Conservation (phyloP, 2,797 vertebrate species). For the Diceros bicornis region DNA sequence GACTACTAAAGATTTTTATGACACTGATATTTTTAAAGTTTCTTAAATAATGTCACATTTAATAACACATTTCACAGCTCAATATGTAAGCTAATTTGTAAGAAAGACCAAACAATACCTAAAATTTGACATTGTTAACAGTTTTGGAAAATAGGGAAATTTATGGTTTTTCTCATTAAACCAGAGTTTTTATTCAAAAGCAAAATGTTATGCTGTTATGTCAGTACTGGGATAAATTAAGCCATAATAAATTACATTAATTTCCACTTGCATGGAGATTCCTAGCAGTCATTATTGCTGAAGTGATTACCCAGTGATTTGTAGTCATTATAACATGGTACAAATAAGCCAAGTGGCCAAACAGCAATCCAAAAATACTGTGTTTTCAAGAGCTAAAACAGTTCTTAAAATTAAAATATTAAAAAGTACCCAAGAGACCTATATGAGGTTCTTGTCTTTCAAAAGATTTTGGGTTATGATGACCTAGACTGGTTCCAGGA, state of each 20-base stretch:
- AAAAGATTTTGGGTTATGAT: constrained; percentile 71
- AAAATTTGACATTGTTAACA: constrained; percentile 57
- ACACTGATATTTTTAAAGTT: not conserved
- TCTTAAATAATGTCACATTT: constrained; percentile 51
- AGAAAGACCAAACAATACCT: constrained; percentile 43
- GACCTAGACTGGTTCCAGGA: constrained; percentile 75
- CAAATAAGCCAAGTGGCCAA: constrained; percentile 42
- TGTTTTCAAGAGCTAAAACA: constrained; percentile 60
- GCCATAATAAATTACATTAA: not conserved
- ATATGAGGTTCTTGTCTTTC: constrained; percentile 62
- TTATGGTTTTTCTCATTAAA: constrained; percentile 28
- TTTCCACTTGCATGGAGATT: not conserved
- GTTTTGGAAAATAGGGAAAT: not conserved
- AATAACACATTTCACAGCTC: constrained; percentile 39
- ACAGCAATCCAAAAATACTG: not conserved
- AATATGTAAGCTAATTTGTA: constrained; percentile 40
- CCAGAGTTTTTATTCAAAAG: constrained; percentile 42
- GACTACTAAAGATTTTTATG: constrained; percentile 26
- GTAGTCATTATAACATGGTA: constrained; percentile 39
- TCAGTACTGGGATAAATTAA: constrained; percentile 37
- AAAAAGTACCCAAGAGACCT: constrained; percentile 56
- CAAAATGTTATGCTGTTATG: not conserved
- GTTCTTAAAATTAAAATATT: constrained; percentile 65
- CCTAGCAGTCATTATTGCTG: constrained; percentile 16
- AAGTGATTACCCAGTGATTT: constrained; percentile 41